Percentiles rank a stretch among this genome's conserved stretches.
These are phyloP conservation scores for Athalia cordata DNA, from an alignment of 2,888 invertebrate species.

Conservation along the genomic window DNA sequence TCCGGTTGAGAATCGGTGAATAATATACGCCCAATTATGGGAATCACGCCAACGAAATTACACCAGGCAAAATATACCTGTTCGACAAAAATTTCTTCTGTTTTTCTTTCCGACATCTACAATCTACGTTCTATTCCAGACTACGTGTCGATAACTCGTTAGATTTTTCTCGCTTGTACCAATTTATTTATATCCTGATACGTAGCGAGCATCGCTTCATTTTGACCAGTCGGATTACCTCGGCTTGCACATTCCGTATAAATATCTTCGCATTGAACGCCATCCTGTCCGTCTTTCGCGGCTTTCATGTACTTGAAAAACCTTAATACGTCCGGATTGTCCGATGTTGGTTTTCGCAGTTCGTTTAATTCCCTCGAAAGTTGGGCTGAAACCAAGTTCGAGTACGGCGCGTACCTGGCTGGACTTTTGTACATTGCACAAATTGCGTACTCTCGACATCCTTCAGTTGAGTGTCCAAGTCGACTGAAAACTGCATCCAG, in stretches of 20 bases:
- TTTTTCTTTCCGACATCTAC: slow-evolving; percentile 9
- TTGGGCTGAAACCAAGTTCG: slow-evolving; percentile 91
- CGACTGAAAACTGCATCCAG: slow-evolving; percentile 88
- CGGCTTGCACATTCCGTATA: slow-evolving; percentile 82
- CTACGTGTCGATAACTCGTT: slow-evolving; percentile 11
- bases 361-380: slow-evolving; percentile 92
- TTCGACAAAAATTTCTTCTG: slow-evolving; percentile 1
- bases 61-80: neutral
- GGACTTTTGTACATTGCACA: slow-evolving; percentile 93
- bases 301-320: slow-evolving; percentile 95
- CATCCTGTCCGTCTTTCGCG: slow-evolving; percentile 90
- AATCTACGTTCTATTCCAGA: neutral
- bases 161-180: slow-evolving; percentile 85
- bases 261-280: slow-evolving; percentile 81
- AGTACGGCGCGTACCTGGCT: slow-evolving; percentile 91
- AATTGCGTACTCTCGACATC: slow-evolving; percentile 87
- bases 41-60: neutral
- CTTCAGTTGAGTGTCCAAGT: slow-evolving; percentile 79
- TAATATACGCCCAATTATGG: too few relatives aligned
- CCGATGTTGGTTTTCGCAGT: slow-evolving; percentile 87
- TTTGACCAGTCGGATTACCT: slow-evolving; percentile 76
- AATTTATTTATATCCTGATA: slow-evolving; percentile 92
- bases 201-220: slow-evolving; percentile 90
- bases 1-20: neutral
- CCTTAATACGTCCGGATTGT: slow-evolving; percentile 90